Percentiles rank a stretch among this genome's conserved stretches.
Conservation (phyloP, 2,797 vertebrate genomes). For the Tauraco hartlaubi region DNA sequence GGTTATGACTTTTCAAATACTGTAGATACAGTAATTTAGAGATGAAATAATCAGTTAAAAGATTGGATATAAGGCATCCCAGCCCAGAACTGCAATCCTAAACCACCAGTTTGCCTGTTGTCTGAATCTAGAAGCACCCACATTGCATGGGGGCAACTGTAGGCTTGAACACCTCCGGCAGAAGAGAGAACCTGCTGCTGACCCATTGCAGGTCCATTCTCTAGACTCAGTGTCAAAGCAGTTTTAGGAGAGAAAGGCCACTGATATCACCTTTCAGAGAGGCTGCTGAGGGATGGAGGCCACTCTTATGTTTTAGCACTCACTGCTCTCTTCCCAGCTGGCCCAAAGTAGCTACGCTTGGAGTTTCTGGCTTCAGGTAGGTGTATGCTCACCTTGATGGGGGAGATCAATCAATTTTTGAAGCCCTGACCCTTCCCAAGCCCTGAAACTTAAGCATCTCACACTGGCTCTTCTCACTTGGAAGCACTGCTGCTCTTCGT, state of each 20-base stretch:
- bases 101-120: neutral
- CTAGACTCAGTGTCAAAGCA: neutral
- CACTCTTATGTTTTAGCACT: neutral
- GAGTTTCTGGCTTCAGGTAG: neutral
- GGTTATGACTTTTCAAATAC: neutral
- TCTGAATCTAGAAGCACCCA: neutral
- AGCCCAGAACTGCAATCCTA: neutral
- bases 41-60: neutral
- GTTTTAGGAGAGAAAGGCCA: neutral
- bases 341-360: neutral
- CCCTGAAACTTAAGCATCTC: neutral
- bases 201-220: neutral
- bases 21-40: neutral
- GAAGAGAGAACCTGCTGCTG: neutral
- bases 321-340: neutral
- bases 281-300: neutral
- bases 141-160: neutral
- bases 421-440: neutral
- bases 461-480: neutral
- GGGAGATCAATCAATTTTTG: neutral
- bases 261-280: neutral
- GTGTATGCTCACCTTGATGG: neutral
- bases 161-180: neutral
- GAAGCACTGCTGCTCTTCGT: rapidly evolving
- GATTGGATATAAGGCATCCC: neutral